phyloP scores from a whole-genome alignment of 2,888 invertebrate species.

The Lasioglossum zephyrum region DNA sequence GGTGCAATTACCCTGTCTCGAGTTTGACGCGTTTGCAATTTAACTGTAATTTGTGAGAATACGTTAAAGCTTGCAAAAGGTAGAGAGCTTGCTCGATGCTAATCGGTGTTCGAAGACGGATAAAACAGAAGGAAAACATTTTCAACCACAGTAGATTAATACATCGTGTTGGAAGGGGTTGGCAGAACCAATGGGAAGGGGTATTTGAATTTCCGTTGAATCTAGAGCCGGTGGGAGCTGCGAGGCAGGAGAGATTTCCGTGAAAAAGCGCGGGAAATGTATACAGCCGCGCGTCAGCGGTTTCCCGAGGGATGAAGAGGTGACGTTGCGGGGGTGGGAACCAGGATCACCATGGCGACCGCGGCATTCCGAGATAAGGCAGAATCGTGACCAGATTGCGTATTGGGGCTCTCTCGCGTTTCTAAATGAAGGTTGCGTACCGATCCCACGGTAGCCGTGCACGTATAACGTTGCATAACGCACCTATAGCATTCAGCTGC shows the following conservation, averaged over 20 bases:
- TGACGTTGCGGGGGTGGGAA: background rate
- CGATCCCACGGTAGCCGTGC: constrained; percentile 8
- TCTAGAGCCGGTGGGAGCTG: background rate
- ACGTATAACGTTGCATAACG: constrained; percentile 16
- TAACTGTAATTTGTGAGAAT: background rate
- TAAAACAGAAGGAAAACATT: background rate
- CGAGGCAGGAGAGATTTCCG: constrained; percentile 4
- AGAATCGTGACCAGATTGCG: constrained; percentile 63
- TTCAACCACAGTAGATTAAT: background rate
- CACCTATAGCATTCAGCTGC: background rate
- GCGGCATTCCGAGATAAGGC: constrained; percentile 59
- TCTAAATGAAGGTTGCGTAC: constrained; percentile 48
- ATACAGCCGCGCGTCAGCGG: constrained; percentile 31
- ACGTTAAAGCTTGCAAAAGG: too few relatives aligned
- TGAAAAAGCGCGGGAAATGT: constrained; percentile 48
- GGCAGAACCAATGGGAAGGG: background rate
- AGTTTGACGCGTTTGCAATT: background rate
- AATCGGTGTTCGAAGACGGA: background rate
- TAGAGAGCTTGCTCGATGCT: too few relatives aligned
- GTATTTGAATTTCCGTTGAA: background rate
- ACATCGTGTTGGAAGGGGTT: background rate
- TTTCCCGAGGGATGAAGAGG: constrained; percentile 31
- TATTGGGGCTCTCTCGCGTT: constrained; percentile 41
- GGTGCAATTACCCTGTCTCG: too few relatives aligned
- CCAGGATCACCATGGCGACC: constrained; percentile 55